These are phyloP conservation scores for Tachystola acroxantha DNA, from an alignment of 2,888 invertebrate genomes.

Conservation along the genomic window DNA sequence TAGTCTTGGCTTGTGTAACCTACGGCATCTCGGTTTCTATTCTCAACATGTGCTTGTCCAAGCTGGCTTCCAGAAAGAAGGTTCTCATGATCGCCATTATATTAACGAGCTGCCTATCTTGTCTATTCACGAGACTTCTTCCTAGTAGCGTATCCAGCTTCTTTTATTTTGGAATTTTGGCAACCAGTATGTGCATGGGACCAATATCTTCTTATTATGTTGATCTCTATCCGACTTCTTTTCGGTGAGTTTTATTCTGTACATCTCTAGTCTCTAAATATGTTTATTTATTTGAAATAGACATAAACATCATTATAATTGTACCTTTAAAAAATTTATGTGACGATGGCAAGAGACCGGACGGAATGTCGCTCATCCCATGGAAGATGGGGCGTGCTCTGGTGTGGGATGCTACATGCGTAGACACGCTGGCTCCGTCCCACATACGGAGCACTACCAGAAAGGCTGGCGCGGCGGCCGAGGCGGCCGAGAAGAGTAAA, in stretches of 20 bases:
- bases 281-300: too few species aligned
- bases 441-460: too few species aligned
- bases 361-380: too few species aligned
- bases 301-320: too few species aligned
- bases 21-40: neutral
- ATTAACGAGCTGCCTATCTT: constrained; percentile 6
- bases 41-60: constrained; percentile 17
- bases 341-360: too few species aligned
- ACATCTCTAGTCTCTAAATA: too few species aligned
- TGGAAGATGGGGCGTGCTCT: too few species aligned
- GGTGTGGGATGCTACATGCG: too few species aligned
- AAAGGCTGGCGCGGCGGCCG: too few species aligned
- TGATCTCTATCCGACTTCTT: constrained; percentile 42
- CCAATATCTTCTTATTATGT: constrained; percentile 38
- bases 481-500: too few species aligned
- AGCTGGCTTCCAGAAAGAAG: constrained; percentile 16
- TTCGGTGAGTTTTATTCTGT: constrained; percentile 35
- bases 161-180: constrained; percentile 22
- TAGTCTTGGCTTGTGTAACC: neutral
- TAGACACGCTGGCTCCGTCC: too few species aligned
- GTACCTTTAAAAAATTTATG: too few species aligned
- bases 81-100: constrained; percentile 13
- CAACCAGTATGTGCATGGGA: constrained; percentile 32
- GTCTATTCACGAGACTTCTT: constrained; percentile 10
- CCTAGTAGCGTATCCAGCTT: constrained; percentile 31